Evolutionary conservation across 1,140 invertebrate species (phyloP).

Genomic region (Drosophila varians): DNA sequence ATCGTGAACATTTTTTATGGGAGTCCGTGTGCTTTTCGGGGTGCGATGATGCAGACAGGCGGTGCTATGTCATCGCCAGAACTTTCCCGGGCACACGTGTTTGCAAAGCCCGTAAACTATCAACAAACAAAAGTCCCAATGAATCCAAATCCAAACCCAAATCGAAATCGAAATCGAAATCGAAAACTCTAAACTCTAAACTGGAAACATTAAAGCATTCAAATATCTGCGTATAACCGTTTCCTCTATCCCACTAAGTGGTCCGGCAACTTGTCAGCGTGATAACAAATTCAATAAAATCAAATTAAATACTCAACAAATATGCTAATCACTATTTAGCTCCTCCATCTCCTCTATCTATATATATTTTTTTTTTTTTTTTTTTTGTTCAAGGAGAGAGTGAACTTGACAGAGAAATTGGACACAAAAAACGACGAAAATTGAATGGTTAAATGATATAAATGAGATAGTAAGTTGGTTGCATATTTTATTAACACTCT

Average conservation of each 20-base stretch:
- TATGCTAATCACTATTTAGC: conserved; percentile 65
- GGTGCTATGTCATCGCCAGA: conserved; percentile 57
- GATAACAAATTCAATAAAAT: conserved; percentile 79
- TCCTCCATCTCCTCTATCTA: conserved; percentile 2
- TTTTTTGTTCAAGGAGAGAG: neutral
- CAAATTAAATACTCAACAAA: conserved; percentile 80
- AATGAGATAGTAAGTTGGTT: neutral
- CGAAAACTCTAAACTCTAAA: conserved; percentile 37
- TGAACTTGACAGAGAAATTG: conserved; percentile 18
- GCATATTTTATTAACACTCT: neutral
- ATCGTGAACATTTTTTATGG: conserved; percentile 56
- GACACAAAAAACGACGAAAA: conserved; percentile 28
- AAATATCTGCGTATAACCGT: conserved; percentile 31
- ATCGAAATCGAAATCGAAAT: neutral
- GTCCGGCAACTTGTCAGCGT: conserved; percentile 74
- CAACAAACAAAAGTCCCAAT: neutral
- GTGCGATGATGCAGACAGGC: conserved; percentile 58
- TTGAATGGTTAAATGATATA: conserved; percentile 16
- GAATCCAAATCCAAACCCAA: neutral
- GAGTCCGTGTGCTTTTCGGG: conserved; percentile 10
- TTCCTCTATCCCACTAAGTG: conserved; percentile 64
- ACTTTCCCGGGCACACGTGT: conserved; percentile 40
- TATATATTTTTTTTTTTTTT: no score
- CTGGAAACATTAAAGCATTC: conserved; percentile 60
- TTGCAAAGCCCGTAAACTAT: neutral